A percentile compares a stretch with the other conserved stretches of the same genome.
Evolutionary conservation across 2,888 invertebrate species (phyloP).

Genomic region (Drosophila quinaria): DNA sequence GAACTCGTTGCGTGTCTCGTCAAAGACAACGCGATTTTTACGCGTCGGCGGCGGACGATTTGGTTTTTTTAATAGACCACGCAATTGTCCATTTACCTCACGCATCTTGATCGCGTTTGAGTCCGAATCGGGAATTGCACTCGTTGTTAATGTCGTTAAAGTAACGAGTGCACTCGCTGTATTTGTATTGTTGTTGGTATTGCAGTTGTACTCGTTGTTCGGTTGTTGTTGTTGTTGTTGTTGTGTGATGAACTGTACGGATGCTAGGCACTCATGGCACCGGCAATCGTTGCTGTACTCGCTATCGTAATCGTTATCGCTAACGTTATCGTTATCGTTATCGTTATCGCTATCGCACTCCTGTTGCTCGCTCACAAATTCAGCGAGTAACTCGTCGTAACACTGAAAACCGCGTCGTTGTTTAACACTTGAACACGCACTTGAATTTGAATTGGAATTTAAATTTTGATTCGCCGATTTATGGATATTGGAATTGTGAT

Average conservation of each 20-base stretch:
- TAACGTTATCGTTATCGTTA: slow-evolving; percentile 24
- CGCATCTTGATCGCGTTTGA: slow-evolving; percentile 78
- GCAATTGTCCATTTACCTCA: slow-evolving; percentile 86
- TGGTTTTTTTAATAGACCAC: slow-evolving; percentile 90
- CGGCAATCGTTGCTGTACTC: slow-evolving; percentile 52
- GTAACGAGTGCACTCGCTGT: slow-evolving; percentile 35
- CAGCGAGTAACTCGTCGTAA: slow-evolving; percentile 82
- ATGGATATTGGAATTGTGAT: slow-evolving; percentile 36
- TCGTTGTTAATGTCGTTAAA: slow-evolving; percentile 1
- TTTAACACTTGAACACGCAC: slow-evolving; percentile 14
- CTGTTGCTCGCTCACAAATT: slow-evolving; percentile 75
- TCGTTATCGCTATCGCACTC: slow-evolving; percentile 32
- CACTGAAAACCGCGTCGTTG: slow-evolving; percentile 68
- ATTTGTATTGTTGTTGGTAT: slow-evolving; percentile 18
- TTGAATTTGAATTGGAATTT: background rate
- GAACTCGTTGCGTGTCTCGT: slow-evolving; percentile 95
- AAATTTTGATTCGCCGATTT: no score
- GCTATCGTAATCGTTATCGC: slow-evolving; percentile 38
- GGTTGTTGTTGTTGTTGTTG: slow-evolving; percentile 16
- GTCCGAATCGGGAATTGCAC: background rate
- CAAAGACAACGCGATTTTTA: slow-evolving; percentile 94
- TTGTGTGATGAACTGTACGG: slow-evolving; percentile 5
- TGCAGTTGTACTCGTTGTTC: slow-evolving; percentile 20
- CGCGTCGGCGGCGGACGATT: slow-evolving; percentile 89
- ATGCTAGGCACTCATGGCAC: slow-evolving; percentile 66